phyloP scores from a whole-genome alignment of 1,140 invertebrate species.

The Caenorhabditis latens region DNA sequence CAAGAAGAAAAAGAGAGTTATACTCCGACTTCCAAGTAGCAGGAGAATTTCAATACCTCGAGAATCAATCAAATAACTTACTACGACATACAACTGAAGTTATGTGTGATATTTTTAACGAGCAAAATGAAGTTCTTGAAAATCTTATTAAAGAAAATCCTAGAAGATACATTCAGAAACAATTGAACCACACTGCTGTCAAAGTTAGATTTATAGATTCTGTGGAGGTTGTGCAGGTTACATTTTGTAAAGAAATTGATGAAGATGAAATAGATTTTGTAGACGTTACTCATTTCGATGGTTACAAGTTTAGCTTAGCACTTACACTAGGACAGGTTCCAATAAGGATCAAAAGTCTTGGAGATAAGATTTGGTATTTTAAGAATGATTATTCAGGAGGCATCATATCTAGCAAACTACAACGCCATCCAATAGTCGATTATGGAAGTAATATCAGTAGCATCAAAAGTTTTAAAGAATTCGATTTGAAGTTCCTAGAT shows the following conservation, averaged over 20 bases:
- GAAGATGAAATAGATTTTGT: constrained; percentile 58
- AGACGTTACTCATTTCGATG: constrained; percentile 68
- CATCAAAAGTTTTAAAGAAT: constrained; percentile 59
- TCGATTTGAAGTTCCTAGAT: constrained; percentile 62
- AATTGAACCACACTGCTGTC: constrained; percentile 57
- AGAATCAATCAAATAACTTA: constrained; percentile 61
- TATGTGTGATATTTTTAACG: constrained; percentile 67
- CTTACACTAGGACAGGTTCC: constrained; percentile 59
- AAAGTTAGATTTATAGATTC: constrained; percentile 46
- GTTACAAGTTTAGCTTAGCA: constrained; percentile 58
- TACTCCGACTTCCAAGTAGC: constrained; percentile 56
- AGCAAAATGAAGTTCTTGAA: constrained; percentile 66
- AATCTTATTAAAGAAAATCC: constrained; percentile 60
- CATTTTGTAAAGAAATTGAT: constrained; percentile 68
- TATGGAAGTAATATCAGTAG: constrained; percentile 49
- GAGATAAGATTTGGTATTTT: constrained; percentile 58
- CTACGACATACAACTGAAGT: constrained; percentile 57
- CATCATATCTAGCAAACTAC: constrained; percentile 62
- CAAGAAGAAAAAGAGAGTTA: constrained; percentile 61
- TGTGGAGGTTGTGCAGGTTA: constrained; percentile 60
- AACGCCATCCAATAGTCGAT: constrained; percentile 40
- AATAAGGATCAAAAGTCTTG: constrained; percentile 66
- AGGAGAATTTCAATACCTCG: constrained; percentile 61
- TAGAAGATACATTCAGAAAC: constrained; percentile 56
- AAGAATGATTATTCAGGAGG: constrained; percentile 60